Conservation (phyloP, 2,113 vertebrate species). For the Calcarius ornatus region DNA sequence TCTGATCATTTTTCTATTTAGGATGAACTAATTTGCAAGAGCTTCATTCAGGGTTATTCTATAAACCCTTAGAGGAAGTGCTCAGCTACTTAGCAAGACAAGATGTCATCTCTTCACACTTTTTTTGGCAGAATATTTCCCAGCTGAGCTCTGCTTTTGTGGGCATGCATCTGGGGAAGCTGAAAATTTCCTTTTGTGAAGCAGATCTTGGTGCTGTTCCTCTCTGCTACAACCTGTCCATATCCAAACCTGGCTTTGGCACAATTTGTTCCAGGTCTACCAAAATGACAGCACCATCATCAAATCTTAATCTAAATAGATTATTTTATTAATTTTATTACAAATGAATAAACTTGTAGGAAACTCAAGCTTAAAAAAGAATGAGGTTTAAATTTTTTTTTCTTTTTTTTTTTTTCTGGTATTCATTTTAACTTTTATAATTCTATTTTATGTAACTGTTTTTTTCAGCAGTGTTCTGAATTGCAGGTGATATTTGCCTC, state of each 20-base stretch:
- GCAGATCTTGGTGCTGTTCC: background rate
- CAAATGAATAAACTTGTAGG: fast-evolving
- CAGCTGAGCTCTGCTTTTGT: background rate
- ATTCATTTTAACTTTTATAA: background rate
- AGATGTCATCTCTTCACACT: background rate
- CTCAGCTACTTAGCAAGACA: background rate
- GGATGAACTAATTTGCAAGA: background rate
- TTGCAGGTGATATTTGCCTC: background rate
- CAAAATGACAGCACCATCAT: background rate
- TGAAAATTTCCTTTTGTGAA: background rate
- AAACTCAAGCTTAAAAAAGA: background rate
- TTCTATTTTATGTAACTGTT: background rate
- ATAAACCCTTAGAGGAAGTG: background rate
- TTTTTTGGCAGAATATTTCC: background rate
- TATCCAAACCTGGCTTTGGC: background rate
- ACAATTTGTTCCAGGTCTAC: background rate
- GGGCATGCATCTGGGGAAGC: background rate
- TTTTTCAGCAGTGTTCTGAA: background rate
- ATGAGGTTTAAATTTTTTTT: background rate
- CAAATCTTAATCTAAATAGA: background rate
- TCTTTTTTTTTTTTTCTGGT: background rate
- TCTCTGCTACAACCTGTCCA: background rate
- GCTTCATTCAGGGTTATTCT: background rate
- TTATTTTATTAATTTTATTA: background rate
- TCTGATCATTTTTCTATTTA: background rate